Percentiles rank a stretch among this genome's conserved stretches.
Evolutionary conservation across 2,888 invertebrate genomes (phyloP).

Genomic region (Dexiosoma caninum): DNA sequence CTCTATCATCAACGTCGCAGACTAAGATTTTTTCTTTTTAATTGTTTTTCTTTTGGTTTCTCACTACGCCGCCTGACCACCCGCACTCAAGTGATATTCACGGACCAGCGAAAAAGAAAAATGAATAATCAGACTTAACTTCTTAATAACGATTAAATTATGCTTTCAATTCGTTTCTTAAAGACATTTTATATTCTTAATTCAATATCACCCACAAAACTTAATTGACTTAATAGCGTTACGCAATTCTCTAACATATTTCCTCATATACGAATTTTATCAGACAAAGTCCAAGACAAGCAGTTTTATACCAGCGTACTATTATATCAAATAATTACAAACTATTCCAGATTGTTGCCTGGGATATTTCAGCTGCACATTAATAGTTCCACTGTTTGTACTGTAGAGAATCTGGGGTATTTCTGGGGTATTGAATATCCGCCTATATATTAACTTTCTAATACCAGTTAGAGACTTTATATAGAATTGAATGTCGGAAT

Average conservation of each 20-base stretch:
- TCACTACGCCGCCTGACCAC: slow-evolving; percentile 58
- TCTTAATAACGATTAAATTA: neutral
- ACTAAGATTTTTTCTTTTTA: slow-evolving; percentile 12
- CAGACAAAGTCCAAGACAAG: too few species aligned
- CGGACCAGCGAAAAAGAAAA: neutral
- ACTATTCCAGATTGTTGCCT: too few species aligned
- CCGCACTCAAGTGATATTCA: slow-evolving; percentile 43
- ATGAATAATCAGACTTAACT: neutral
- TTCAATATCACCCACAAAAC: neutral
- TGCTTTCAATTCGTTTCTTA: neutral
- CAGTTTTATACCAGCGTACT: too few species aligned
- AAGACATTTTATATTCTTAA: neutral
- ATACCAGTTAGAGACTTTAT: too few species aligned
- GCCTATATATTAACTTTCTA: too few species aligned
- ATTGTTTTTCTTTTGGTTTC: slow-evolving; percentile 19
- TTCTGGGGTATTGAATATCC: too few species aligned
- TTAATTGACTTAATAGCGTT: neutral
- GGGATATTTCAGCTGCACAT: too few species aligned
- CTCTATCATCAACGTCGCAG: slow-evolving; percentile 14
- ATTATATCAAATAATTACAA: too few species aligned
- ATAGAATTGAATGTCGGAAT: too few species aligned
- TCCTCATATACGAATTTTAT: too few species aligned
- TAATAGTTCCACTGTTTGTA: too few species aligned
- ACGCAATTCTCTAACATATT: neutral
- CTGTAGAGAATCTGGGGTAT: too few species aligned